These are phyloP conservation scores for Aphis craccivora DNA, from an alignment of 1,140 invertebrate genomes.

Conservation along the genomic window DNA sequence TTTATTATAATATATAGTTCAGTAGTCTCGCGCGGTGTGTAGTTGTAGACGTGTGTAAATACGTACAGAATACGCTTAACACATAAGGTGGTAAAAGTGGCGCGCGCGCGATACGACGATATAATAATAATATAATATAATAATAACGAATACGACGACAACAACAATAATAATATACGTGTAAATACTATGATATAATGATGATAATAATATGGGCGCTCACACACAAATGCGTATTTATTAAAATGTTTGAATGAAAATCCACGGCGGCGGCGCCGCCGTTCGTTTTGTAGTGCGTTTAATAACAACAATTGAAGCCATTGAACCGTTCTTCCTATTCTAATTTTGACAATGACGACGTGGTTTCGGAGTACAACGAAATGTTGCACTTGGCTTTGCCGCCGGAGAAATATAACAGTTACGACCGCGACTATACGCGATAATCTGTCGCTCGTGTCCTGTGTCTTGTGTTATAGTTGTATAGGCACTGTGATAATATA, in stretches of 20 bases:
- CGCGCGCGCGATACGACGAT: background rate
- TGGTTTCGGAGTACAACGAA: conserved; percentile 7
- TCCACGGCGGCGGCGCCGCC: conserved; percentile 32
- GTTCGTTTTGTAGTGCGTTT: conserved; percentile 34
- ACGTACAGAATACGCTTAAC: background rate
- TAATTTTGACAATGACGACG: conserved; percentile 50
- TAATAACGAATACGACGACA: background rate
- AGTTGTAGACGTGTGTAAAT: too few species aligned
- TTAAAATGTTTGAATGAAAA: conserved; percentile 53
- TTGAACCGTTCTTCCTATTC: conserved; percentile 50
- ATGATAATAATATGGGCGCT: background rate
- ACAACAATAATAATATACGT: background rate
- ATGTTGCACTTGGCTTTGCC: conserved; percentile 46
- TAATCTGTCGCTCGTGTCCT: background rate
- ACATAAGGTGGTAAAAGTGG: background rate
- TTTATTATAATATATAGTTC: background rate
- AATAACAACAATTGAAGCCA: conserved; percentile 25
- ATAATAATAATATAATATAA: conserved; percentile 21
- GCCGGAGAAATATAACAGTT: background rate
- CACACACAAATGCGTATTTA: background rate
- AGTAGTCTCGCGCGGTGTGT: background rate
- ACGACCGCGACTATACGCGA: background rate
- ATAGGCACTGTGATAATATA: background rate
- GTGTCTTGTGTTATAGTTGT: too few species aligned
- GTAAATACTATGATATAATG: background rate